Percentiles rank a stretch among this genome's conserved stretches.
These are phyloP conservation scores for Tetanocera ferruginea DNA, from an alignment of 2,888 invertebrate genomes.

Conservation along the genomic window DNA sequence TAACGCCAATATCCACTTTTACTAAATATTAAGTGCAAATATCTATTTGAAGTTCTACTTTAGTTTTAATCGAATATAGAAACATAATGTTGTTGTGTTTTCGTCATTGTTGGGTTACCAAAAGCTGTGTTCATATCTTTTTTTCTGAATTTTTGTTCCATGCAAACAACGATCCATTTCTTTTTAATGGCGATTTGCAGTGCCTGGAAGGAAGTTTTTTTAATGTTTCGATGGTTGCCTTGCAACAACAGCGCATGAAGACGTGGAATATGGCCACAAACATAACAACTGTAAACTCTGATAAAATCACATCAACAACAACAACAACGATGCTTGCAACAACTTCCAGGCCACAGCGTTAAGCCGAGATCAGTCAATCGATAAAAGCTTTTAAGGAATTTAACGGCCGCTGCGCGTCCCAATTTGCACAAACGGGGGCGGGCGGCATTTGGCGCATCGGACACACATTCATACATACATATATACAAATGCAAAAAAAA, in stretches of 20 bases:
- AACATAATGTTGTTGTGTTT: neutral
- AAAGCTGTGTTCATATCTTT: neutral
- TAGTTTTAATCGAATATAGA: neutral
- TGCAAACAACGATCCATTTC: slow-evolving; percentile 8
- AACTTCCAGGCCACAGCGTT: slow-evolving; percentile 14
- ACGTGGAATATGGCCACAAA: slow-evolving; percentile 14
- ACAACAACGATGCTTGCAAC: slow-evolving; percentile 1
- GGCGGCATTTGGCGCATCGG: too few relatives aligned
- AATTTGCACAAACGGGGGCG: neutral
- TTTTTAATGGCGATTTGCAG: too few relatives aligned
- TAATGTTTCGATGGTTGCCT: neutral
- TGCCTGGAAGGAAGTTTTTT: neutral
- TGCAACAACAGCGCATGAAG: neutral
- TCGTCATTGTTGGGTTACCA: neutral
- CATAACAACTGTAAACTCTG: slow-evolving; percentile 38
- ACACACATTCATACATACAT: too few relatives aligned
- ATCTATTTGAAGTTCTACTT: too few relatives aligned
- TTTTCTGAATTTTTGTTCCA: neutral
- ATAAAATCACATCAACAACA: slow-evolving; percentile 33
- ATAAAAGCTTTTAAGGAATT: slow-evolving; percentile 36
- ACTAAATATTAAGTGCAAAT: too few relatives aligned
- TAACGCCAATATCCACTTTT: too few relatives aligned
- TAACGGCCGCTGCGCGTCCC: slow-evolving; percentile 18
- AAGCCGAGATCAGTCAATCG: slow-evolving; percentile 17
- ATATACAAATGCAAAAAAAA: too few relatives aligned